Conservation (phyloP, 2,113 vertebrate species). For the Hemicordylus capensis region DNA sequence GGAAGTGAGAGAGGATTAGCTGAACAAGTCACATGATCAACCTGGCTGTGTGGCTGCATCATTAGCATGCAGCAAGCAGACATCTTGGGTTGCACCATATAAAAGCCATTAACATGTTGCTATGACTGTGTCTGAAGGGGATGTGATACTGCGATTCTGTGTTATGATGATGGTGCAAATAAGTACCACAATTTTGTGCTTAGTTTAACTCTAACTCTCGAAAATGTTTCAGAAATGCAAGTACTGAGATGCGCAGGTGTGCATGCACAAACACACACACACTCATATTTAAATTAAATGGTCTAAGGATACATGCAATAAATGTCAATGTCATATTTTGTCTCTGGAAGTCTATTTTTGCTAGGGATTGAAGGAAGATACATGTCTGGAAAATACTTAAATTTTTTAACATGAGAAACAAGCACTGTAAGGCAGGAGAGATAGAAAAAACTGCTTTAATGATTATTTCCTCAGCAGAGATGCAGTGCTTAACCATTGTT, state of each 20-base stretch:
- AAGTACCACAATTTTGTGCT: too few species aligned
- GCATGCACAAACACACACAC: too few species aligned
- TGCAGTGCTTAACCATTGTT: too few species aligned
- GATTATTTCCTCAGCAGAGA: too few species aligned
- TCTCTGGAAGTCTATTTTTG: not conserved
- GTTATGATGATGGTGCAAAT: not conserved
- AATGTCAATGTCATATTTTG: not conserved
- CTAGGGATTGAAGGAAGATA: not conserved
- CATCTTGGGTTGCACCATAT: not conserved
- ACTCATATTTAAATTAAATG: not conserved
- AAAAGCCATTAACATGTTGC: not conserved
- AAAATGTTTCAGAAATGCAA: too few species aligned
- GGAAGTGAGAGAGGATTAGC: too few species aligned
- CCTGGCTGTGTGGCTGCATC: not conserved
- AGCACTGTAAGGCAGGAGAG: too few species aligned
- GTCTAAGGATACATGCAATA: too few species aligned
- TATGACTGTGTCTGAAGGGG: not conserved
- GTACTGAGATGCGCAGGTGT: not conserved
- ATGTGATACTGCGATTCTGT: not conserved
- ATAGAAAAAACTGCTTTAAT: too few species aligned
- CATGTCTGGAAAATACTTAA: not conserved
- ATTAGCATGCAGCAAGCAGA: not conserved
- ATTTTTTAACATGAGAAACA: too few species aligned
- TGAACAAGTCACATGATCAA: not conserved
- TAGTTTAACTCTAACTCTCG: not conserved